These are phyloP conservation scores for Sipha maydis DNA, from an alignment of 2,888 invertebrate species.

Conservation along the genomic window DNA sequence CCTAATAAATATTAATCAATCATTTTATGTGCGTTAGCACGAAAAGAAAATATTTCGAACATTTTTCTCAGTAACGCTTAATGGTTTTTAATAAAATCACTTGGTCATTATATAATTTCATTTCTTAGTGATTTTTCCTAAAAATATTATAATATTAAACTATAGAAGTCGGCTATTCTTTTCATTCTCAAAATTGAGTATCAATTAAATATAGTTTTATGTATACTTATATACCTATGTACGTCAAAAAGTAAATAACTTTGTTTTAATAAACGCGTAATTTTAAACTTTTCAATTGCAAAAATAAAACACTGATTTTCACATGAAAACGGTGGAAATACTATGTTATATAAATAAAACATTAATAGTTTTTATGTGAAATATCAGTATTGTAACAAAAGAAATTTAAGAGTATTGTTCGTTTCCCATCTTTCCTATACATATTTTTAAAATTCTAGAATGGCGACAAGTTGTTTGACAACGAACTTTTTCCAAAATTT, in stretches of 20 bases:
- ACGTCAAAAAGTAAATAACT: too few relatives aligned
- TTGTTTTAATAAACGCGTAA: not conserved
- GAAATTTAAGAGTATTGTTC: slow-evolving; percentile 13
- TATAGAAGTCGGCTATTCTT: not conserved
- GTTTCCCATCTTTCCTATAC: not conserved
- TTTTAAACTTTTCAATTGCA: not conserved
- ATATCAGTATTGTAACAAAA: not conserved
- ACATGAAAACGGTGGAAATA: not conserved
- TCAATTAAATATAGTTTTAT: too few relatives aligned
- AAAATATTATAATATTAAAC: too few relatives aligned
- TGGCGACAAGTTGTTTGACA: not conserved
- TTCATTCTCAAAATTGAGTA: not conserved
- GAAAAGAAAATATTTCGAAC: not conserved
- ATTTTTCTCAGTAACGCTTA: not conserved
- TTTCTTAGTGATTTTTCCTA: too few relatives aligned
- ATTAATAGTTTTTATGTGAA: not conserved
- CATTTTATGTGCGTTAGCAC: not conserved
- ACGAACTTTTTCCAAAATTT: slow-evolving; percentile 5
- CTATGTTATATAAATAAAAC: slow-evolving; percentile 1
- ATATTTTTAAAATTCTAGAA: not conserved
- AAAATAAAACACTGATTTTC: not conserved
- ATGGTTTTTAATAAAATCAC: not conserved
- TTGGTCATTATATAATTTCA: not conserved
- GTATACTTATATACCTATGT: too few relatives aligned
- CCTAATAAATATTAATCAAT: not conserved